Percentiles rank a stretch among this genome's conserved stretches.
phyloP scores from a whole-genome alignment of 2,113 vertebrate species.

The Trochalopteron elliotii region DNA sequence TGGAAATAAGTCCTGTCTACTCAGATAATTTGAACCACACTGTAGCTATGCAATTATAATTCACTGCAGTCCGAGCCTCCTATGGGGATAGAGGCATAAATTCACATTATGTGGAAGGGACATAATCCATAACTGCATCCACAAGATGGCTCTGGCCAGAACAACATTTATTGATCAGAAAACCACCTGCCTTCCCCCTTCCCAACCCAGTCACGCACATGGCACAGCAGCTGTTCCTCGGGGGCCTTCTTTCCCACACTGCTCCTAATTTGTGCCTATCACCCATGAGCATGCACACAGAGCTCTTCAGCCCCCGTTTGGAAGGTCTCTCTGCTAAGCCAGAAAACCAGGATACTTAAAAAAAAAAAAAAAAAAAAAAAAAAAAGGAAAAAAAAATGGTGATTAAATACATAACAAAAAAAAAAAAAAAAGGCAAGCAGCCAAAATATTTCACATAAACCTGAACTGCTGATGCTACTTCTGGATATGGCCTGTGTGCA shows the following conservation, averaged over 20 bases:
- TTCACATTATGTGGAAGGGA: conserved; percentile 13
- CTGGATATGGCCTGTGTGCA: neutral
- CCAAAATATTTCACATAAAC: neutral
- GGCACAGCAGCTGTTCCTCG: conserved; percentile 24
- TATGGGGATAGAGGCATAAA: conserved; percentile 34
- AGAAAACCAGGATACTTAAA: neutral
- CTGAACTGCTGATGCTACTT: neutral
- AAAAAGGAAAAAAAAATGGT: neutral
- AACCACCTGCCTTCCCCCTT: conserved; percentile 44
- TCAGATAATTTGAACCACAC: conserved; percentile 52
- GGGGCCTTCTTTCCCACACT: conserved; percentile 52
- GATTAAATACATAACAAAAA: neutral
- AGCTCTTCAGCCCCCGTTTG: neutral
- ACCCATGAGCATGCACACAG: conserved; percentile 34
- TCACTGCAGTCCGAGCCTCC: neutral
- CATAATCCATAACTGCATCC: conserved; percentile 13
- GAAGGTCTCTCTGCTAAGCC: neutral
- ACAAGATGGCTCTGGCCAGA: neutral
- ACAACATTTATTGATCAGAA: conserved; percentile 34
- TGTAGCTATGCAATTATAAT: conserved; percentile 24
- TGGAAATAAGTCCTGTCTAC: conserved; percentile 40
- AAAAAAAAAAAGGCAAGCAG: neutral
- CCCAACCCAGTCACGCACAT: neutral
- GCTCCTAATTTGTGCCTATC: conserved; percentile 46
- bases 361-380: neutral